Base-by-base conservation (phyloP, 2,113 vertebrate species). In the Dasyornis broadbenti region DNA sequence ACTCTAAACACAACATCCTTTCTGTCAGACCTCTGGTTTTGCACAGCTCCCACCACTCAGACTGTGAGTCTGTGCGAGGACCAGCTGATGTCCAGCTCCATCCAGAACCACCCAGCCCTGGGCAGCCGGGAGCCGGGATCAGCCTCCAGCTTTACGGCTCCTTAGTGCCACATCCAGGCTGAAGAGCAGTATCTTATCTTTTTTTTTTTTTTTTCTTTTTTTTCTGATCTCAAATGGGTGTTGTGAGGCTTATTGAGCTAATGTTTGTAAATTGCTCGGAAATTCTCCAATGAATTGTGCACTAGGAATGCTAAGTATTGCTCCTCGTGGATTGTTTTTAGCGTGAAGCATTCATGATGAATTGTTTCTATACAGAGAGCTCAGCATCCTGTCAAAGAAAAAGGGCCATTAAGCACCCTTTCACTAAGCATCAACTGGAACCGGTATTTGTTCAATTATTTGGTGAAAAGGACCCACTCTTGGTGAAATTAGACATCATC, bases 261-360 rank as follows among this genome's bases (percentile, higher is more conserved):
- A 94, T 96, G 90, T 92, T 96, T 95, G 83, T 91, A 95, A 96
- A 95, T 96, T 96, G 78, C 96, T 95, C 66, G 12, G 78, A 92
- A 97, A 96, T 89, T 79, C 93, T 97, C 92, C 82, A 49, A 93
- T 93, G 94, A 94, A 87, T 94, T 94, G 89, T 39, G 88, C 80
- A 85, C 77, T 14, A 93, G 73, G 95, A 95, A 94, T 92, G 86
- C 86, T 93, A 95, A 95, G 85, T 78, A 81, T 95, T 69, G 89
- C 90, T 93, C 89, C 94, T 97, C 11, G 0, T 68, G 86, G 80
- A 23, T 93, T 92, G 94, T 95, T 96, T 94, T 75, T 40, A 95
- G 57, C 22, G 14, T 93, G 85, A 94, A 95, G 94, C 76, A 37
- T 70, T 96, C 31, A 6, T 82, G 86, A 89, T 88, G 66, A 94